These are phyloP conservation scores for Aphis gossypii DNA, from an alignment of 1,140 invertebrate species.

Conservation along the genomic window DNA sequence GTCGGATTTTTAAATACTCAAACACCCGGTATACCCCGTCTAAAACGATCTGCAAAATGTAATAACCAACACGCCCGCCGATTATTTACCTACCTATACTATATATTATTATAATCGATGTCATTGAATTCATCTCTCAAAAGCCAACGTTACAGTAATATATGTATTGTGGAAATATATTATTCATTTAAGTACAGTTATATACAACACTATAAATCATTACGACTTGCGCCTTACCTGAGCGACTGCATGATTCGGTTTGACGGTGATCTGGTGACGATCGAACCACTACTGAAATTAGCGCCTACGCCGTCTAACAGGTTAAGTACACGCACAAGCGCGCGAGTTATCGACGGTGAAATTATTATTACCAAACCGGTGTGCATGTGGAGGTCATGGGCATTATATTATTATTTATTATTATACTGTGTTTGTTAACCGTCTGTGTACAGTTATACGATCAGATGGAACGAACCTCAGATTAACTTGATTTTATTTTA, in stretches of 20 bases:
- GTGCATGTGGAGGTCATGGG: conserved; percentile 4
- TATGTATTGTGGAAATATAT: not conserved
- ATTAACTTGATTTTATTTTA: not conserved
- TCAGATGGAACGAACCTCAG: not conserved
- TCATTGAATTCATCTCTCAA: not conserved
- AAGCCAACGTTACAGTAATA: not conserved
- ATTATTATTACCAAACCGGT: conserved; percentile 19
- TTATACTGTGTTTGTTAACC: not conserved
- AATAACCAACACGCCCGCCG: not conserved
- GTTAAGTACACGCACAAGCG: conserved; percentile 34
- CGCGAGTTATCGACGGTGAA: not conserved
- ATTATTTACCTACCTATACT: not conserved
- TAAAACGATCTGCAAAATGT: not conserved
- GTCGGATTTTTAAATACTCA: not conserved
- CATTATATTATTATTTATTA: not conserved
- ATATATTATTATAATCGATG: no score
- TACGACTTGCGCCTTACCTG: conserved; percentile 27
- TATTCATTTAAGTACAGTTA: not conserved
- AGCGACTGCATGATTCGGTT: not conserved
- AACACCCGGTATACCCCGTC: not conserved
- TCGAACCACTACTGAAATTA: conserved; percentile 40
- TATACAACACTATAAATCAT: not conserved
- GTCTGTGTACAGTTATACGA: conserved; percentile 14
- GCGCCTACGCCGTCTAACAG: conserved; percentile 23
- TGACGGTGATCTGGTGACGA: conserved; percentile 33